Conservation (phyloP, 1,140 invertebrate genomes). For the Lasaia peninsularis region DNA sequence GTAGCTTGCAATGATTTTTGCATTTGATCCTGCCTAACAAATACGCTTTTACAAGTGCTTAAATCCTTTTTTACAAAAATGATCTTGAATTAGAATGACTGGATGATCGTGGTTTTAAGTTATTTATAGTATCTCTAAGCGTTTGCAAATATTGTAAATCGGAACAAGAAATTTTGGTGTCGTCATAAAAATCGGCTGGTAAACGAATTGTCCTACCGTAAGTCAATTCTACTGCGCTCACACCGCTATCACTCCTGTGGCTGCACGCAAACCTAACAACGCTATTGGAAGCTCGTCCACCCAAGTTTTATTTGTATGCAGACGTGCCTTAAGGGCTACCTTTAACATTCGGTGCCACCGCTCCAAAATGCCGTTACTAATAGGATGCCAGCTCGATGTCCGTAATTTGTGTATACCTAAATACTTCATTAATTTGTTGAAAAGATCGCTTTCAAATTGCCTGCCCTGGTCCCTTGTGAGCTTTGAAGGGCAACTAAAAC, state of each 20-base stretch:
- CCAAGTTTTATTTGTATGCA: constrained; percentile 12
- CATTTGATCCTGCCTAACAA: too few relatives aligned
- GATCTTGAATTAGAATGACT: too few relatives aligned
- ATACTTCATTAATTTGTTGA: too few relatives aligned
- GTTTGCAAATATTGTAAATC: too few relatives aligned
- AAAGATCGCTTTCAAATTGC: not conserved
- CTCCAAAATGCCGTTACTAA: constrained; percentile 14
- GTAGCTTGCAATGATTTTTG: too few relatives aligned
- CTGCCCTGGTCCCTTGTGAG: not conserved
- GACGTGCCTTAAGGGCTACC: not conserved
- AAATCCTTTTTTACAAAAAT: too few relatives aligned
- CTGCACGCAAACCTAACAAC: constrained; percentile 20
- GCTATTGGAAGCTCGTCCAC: constrained; percentile 14
- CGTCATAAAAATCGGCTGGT: constrained; percentile 15
- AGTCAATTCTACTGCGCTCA: constrained; percentile 12
- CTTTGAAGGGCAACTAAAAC: not conserved
- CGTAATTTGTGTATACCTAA: too few relatives aligned
- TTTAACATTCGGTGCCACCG: constrained; percentile 15
- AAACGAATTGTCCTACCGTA: constrained; percentile 11
- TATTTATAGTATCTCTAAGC: too few relatives aligned
- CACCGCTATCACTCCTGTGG: constrained; percentile 6
- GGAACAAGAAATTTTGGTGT: too few relatives aligned
- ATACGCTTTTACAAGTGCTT: too few relatives aligned
- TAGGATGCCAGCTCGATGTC: too few relatives aligned
- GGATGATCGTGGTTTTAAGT: too few relatives aligned